Percentiles rank a stretch among this genome's conserved stretches.
Evolutionary conservation across 2,113 vertebrate species (phyloP).

Genomic region (Tylochromis polylepis): DNA sequence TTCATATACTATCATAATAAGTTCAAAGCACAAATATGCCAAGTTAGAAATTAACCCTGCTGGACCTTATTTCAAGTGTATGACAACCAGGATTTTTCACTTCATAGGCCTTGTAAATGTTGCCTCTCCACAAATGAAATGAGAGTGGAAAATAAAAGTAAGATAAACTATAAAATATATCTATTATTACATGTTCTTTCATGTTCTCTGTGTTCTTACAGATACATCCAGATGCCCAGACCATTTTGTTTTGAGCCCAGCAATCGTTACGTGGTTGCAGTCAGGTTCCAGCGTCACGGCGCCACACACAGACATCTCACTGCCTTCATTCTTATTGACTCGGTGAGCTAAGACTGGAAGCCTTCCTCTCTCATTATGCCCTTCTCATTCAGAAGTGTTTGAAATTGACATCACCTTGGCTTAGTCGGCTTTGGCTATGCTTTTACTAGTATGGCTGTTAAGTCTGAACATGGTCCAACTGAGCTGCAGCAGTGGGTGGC

Average conservation of each 20-base stretch:
- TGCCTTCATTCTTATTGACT: constrained; percentile 82
- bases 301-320: constrained; percentile 70
- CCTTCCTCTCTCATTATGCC: not conserved
- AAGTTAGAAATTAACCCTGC: not conserved
- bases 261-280: constrained; percentile 73
- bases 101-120: not conserved
- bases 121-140: not conserved
- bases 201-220: constrained; percentile 14
- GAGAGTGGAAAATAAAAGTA: not conserved
- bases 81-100: not conserved
- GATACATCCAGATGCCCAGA: constrained; percentile 77
- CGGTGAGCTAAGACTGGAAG: constrained; percentile 63
- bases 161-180: not conserved
- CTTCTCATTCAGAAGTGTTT: not conserved
- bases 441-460: not conserved
- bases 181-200: not conserved
- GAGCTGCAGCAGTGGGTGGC: not conserved
- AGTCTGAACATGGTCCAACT: not conserved
- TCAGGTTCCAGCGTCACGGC: constrained; percentile 77
- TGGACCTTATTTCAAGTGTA: not conserved
- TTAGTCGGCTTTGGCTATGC: not conserved
- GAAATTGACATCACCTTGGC: not conserved
- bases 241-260: constrained; percentile 86
- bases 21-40: not conserved
- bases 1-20: not conserved